Percentiles rank a stretch among this genome's conserved stretches.
These are phyloP conservation scores for Caenorhabditis sp. DNA, from an alignment of 2,888 invertebrate genomes.

Conservation along the genomic window DNA sequence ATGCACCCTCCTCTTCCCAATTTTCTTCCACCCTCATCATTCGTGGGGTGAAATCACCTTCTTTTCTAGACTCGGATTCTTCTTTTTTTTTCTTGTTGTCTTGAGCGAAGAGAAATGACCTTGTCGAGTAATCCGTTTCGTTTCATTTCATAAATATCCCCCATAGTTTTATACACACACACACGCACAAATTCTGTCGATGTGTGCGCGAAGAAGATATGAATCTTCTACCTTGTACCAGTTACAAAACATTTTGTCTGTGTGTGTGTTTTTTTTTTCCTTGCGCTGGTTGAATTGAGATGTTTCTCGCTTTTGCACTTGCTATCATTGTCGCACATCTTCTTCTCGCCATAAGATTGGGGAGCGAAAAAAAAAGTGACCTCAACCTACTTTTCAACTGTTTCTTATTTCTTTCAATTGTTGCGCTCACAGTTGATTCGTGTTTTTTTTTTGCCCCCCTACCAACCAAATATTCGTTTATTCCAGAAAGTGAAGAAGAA, in stretches of 20 bases:
- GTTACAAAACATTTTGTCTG: too few relatives aligned
- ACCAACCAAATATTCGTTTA: too few relatives aligned
- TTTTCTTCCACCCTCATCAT: too few relatives aligned
- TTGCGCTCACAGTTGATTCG: neutral
- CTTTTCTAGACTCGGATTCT: neutral
- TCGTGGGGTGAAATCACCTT: neutral
- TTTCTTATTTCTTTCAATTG: conserved; percentile 1
- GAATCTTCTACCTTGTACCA: too few relatives aligned
- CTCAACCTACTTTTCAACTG: neutral
- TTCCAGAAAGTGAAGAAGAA: neutral
- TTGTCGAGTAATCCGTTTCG: neutral
- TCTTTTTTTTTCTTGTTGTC: too few relatives aligned
- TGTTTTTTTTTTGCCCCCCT: too few relatives aligned
- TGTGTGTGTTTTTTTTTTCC: too few relatives aligned
- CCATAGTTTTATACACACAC: too few relatives aligned
- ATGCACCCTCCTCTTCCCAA: neutral
- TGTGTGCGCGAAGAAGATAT: too few relatives aligned
- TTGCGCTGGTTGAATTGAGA: too few relatives aligned
- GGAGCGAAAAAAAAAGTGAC: neutral
- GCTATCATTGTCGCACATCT: neutral
- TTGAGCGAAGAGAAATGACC: too few relatives aligned
- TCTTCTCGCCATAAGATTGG: neutral
- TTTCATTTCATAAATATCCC: neutral
- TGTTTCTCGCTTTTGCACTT: neutral
- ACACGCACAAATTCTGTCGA: too few relatives aligned